These are phyloP conservation scores for Alectoris magna DNA, from an alignment of 2,797 vertebrate genomes.

Conservation along the genomic window DNA sequence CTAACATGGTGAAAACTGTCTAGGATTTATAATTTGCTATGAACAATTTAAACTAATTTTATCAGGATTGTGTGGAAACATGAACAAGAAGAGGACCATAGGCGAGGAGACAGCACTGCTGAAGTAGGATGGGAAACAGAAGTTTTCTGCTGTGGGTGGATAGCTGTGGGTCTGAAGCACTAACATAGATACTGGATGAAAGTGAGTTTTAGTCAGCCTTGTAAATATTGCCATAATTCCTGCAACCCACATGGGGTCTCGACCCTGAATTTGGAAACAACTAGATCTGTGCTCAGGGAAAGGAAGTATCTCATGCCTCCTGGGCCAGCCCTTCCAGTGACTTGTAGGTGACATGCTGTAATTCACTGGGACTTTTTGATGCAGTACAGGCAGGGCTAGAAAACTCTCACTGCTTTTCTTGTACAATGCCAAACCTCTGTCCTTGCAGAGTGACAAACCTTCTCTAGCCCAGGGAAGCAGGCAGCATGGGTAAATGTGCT, in stretches of 20 bases:
- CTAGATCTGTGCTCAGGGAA: background rate
- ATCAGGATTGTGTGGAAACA: background rate
- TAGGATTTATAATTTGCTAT: background rate
- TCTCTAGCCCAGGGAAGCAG: background rate
- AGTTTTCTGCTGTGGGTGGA: background rate
- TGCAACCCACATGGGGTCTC: background rate
- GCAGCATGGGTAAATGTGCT: rapidly evolving
- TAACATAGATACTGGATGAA: background rate
- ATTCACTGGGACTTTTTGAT: background rate
- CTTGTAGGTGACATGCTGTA: background rate
- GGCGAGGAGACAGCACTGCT: background rate
- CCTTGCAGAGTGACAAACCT: background rate
- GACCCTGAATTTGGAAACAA: background rate
- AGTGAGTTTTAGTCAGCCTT: background rate
- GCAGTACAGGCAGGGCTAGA: background rate
- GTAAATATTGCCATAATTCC: background rate
- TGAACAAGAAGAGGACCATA: background rate
- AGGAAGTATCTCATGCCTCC: background rate
- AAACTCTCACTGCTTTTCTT: background rate
- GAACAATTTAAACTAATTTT: constrained; percentile 4
- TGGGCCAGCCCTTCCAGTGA: background rate
- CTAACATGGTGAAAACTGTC: background rate
- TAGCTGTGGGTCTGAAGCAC: background rate
- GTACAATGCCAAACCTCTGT: background rate
- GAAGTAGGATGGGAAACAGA: background rate